These are phyloP conservation scores for Agrochola lychnidis DNA, from an alignment of 2,888 invertebrate genomes.

Conservation along the genomic window DNA sequence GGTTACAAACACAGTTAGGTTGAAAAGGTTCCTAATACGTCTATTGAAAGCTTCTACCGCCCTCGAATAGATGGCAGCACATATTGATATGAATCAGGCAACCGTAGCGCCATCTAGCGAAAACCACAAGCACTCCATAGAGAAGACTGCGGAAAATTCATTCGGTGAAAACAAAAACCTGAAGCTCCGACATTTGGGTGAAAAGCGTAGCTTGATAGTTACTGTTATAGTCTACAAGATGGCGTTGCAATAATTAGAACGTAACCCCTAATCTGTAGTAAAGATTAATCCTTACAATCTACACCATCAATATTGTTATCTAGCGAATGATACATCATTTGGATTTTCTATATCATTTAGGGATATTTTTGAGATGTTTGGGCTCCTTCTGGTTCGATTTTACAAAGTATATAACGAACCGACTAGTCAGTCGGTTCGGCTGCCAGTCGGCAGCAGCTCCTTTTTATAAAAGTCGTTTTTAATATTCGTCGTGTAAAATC, in stretches of 20 bases:
- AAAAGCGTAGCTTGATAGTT: not conserved
- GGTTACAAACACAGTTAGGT: no score
- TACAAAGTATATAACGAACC: no score
- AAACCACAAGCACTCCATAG: not conserved
- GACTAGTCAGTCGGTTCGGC: no score
- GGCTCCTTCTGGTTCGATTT: not conserved
- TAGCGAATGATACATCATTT: no score
- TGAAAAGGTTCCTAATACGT: not conserved
- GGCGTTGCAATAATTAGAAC: constrained; percentile 6
- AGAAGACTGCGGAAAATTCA: not conserved
- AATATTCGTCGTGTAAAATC: not conserved
- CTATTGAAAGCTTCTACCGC: not conserved
- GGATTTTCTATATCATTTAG: no score
- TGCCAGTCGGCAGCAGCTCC: no score
- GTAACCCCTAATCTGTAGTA: rapidly evolving
- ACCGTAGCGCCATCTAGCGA: constrained; percentile 18
- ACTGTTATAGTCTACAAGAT: constrained; percentile 12
- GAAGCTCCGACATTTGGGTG: not conserved
- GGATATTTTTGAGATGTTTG: not conserved
- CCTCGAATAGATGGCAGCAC: constrained; percentile 23
- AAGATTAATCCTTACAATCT: not conserved
- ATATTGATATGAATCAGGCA: rapidly evolving
- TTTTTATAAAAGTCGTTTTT: no score
- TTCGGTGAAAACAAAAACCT: not conserved
- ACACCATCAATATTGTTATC: not conserved